Percentiles rank a stretch among this genome's conserved stretches.
Evolutionary conservation across 2,888 invertebrate species (phyloP).

Genomic region (Apoda limacodes): DNA sequence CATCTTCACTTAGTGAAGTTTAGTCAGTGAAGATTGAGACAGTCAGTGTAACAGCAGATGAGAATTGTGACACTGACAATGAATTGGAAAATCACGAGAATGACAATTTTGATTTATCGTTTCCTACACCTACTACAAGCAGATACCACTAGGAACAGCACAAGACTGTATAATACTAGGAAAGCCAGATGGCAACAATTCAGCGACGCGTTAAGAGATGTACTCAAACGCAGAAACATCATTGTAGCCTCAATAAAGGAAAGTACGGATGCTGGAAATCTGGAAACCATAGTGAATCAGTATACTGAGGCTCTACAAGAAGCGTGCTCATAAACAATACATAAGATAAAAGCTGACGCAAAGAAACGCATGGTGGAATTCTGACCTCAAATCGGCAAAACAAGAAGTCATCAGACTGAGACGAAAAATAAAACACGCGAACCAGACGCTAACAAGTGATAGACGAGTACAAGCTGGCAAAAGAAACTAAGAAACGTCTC

Average conservation of each 20-base stretch:
- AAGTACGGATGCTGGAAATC: neutral
- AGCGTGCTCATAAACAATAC: neutral
- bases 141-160: neutral
- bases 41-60: no score
- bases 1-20: no score
- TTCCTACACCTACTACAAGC: no score
- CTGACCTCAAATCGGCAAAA: slow-evolving; percentile 1
- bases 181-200: slow-evolving; percentile 1
- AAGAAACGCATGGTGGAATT: slow-evolving; percentile 2
- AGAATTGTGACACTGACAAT: no score
- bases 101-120: no score
- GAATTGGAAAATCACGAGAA: no score
- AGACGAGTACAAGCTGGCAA: neutral
- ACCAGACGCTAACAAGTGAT: neutral
- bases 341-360: neutral
- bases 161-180: slow-evolving; percentile 1
- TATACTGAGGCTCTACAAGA: neutral
- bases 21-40: no score
- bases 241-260: neutral
- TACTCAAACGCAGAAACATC: neutral
- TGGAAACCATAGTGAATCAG: neutral
- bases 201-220: neutral
- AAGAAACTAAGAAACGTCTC: neutral
- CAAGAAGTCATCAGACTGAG: slow-evolving; percentile 1
- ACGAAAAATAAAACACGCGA: neutral